Conservation (phyloP, 1,140 invertebrate species). For the Drosophila kohkoa region DNA sequence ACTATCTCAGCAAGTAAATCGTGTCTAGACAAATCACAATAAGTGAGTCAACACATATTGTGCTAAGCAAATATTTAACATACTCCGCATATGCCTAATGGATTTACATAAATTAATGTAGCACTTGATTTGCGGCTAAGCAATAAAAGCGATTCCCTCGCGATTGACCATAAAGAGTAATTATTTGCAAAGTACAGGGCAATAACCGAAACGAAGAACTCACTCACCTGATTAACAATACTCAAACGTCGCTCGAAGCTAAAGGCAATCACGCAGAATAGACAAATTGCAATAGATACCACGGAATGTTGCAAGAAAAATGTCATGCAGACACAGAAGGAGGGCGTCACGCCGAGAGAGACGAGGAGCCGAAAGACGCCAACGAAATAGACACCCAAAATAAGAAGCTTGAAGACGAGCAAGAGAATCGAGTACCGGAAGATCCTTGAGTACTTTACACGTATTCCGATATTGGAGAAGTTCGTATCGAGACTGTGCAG, state of each 20-base stretch:
- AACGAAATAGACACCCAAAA: constrained; percentile 71
- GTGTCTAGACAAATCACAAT: constrained; percentile 25
- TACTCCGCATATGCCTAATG: background rate
- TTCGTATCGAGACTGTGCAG: constrained; percentile 65
- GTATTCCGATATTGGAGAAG: constrained; percentile 62
- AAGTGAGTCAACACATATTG: background rate
- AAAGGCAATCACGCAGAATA: constrained; percentile 77
- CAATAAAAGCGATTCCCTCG: constrained; percentile 1
- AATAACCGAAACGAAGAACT: background rate
- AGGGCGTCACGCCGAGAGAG: constrained; percentile 68
- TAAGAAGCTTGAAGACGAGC: constrained; percentile 68
- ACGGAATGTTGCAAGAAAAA: constrained; percentile 77
- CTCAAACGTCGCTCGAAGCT: constrained; percentile 71
- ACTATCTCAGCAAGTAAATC: constrained; percentile 18
- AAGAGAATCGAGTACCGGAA: constrained; percentile 68
- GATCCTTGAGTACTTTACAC: constrained; percentile 70
- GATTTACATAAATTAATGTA: constrained; percentile 55
- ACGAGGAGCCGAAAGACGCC: constrained; percentile 70
- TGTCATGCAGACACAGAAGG: constrained; percentile 75
- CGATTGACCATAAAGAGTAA: constrained; percentile 14
- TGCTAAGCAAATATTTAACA: background rate
- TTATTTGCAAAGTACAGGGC: constrained; percentile 27
- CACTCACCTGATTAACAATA: constrained; percentile 77
- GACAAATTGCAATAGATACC: constrained; percentile 73
- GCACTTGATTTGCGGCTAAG: constrained; percentile 44